A percentile compares a stretch with the other conserved stretches of the same genome.
These are phyloP conservation scores for Cotesia chilonis DNA, from an alignment of 1,140 invertebrate genomes.

Conservation along the genomic window DNA sequence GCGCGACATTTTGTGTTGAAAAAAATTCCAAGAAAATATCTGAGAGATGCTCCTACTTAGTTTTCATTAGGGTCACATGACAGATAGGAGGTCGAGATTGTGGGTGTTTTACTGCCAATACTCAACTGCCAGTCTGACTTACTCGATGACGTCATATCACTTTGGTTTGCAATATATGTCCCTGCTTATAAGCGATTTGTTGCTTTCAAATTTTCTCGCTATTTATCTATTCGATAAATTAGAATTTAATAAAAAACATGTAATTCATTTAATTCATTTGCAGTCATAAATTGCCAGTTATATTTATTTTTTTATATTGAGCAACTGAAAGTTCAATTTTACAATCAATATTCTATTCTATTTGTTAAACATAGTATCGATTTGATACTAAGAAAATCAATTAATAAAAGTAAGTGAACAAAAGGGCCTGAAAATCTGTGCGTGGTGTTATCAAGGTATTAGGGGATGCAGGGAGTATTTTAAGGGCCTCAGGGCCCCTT, in stretches of 20 bases:
- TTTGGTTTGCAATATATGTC: no score
- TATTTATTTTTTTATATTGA: no score
- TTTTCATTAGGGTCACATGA: constrained; percentile 59
- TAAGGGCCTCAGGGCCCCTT: constrained; percentile 46
- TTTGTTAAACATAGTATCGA: no score
- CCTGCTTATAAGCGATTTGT: background rate
- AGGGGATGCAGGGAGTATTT: constrained; percentile 56
- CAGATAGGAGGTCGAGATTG: constrained; percentile 55
- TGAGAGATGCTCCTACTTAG: constrained; percentile 30
- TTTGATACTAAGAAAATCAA: background rate
- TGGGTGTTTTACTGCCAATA: constrained; percentile 54
- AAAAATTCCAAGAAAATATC: constrained; percentile 50
- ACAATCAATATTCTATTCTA: no score
- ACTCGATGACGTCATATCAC: no score
- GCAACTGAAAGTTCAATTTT: no score
- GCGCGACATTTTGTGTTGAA: constrained; percentile 63
- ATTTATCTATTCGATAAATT: no score
- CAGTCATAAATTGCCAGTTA: no score
- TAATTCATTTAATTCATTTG: no score
- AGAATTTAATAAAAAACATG: no score
- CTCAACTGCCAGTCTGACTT: constrained; percentile 26
- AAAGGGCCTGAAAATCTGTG: constrained; percentile 59
- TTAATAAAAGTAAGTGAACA: constrained; percentile 25
- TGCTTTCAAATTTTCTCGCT: background rate
- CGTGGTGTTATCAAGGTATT: constrained; percentile 60